Conservation (phyloP, 2,888 invertebrate genomes). For the Epsilonema sp. region DNA sequence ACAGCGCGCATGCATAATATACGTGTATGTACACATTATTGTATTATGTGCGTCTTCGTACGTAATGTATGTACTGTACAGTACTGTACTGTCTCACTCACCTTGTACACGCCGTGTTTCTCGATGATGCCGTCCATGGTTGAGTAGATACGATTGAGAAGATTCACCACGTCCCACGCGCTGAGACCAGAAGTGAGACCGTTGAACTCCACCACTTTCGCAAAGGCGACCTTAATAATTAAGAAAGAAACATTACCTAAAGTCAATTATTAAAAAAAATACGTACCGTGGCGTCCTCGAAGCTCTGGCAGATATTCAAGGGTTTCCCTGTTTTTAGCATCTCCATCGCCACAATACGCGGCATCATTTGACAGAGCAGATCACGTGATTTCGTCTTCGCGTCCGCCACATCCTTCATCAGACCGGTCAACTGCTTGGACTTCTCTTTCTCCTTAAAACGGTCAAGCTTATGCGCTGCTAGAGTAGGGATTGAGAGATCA, state of each 20-base stretch:
- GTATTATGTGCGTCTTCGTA: too few species aligned
- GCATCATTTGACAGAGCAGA: conserved; percentile 92
- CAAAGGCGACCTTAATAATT: conserved; percentile 87
- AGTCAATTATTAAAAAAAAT: too few species aligned
- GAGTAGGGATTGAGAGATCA: too few species aligned
- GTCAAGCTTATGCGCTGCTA: too few species aligned
- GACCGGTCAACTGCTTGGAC: conserved; percentile 79
- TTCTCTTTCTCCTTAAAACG: conserved; percentile 70
- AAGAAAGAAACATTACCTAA: too few species aligned
- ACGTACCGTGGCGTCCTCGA: conserved; percentile 79
- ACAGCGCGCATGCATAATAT: too few species aligned
- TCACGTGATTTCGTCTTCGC: conserved; percentile 91
- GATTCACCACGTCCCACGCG: conserved; percentile 90
- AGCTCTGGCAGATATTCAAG: conserved; percentile 47
- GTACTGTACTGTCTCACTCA: too few species aligned
- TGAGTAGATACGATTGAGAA: conserved; percentile 47
- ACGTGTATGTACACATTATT: too few species aligned
- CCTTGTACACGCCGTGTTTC: conserved; percentile 79
- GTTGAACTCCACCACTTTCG: conserved; percentile 60
- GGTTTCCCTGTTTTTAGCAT: conserved; percentile 44
- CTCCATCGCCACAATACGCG: conserved; percentile 83
- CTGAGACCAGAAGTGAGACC: conserved; percentile 83
- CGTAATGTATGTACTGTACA: too few species aligned
- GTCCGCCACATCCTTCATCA: conserved; percentile 79
- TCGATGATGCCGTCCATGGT: conserved; percentile 77